Evolutionary conservation across 2,113 vertebrate species (phyloP).

Genomic region (Gorsachius goisagi): DNA sequence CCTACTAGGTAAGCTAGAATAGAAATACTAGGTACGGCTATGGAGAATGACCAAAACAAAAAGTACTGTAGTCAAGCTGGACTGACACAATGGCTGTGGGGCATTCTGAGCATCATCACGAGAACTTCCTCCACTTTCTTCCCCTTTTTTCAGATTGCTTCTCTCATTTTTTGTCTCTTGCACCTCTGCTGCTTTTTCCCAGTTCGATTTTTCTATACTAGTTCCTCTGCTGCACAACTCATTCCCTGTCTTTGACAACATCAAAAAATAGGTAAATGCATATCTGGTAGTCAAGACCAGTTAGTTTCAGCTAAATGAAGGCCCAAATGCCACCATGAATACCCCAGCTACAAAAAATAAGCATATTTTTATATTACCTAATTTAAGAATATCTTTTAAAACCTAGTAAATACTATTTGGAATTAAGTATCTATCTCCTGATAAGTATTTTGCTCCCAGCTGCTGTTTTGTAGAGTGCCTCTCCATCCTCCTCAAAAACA

Average conservation of each 20-base stretch:
- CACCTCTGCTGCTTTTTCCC: neutral
- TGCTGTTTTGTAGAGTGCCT: neutral
- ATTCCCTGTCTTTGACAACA: neutral
- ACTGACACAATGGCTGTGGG: neutral
- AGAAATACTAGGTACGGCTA: neutral
- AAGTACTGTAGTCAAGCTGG: neutral
- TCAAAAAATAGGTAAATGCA: neutral
- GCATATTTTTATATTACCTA: neutral
- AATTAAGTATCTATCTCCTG: neutral
- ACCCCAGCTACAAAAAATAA: neutral
- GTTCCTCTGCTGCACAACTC: neutral
- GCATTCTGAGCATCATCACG: neutral
- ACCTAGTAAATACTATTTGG: neutral
- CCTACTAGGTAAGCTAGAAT: neutral
- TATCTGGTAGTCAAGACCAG: neutral
- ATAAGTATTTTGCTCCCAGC: neutral
- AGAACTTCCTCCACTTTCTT: neutral
- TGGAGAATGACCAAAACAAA: neutral
- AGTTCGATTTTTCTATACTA: neutral
- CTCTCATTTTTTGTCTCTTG: neutral
- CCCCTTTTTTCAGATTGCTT: neutral
- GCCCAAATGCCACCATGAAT: neutral
- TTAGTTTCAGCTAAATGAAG: neutral
- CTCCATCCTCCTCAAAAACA: neutral
- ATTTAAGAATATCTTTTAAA: neutral